These are phyloP conservation scores for Pristis pectinata DNA, from an alignment of 2,797 vertebrate genomes.

Conservation along the genomic window DNA sequence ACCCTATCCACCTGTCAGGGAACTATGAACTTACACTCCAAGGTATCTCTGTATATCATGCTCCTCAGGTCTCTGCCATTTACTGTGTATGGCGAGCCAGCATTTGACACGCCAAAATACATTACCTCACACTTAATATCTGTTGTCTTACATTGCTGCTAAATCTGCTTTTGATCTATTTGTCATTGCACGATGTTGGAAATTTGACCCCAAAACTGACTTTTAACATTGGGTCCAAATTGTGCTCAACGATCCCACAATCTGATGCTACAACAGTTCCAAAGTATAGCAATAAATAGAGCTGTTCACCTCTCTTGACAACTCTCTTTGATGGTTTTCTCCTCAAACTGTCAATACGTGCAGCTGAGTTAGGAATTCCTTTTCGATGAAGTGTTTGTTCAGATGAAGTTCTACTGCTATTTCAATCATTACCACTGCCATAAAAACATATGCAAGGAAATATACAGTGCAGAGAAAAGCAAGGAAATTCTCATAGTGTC, in stretches of 20 bases:
- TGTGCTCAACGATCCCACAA: neutral
- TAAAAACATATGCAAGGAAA: neutral
- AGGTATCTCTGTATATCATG: too few species aligned
- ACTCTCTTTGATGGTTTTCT: neutral
- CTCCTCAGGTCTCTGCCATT: too few species aligned
- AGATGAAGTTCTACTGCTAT: neutral
- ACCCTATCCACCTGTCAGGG: too few species aligned
- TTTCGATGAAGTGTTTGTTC: neutral
- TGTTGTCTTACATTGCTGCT: neutral
- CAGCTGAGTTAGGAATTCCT: neutral
- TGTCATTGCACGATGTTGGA: neutral
- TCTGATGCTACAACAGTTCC: neutral
- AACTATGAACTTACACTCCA: too few species aligned
- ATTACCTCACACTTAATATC: too few species aligned
- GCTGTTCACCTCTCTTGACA: neutral
- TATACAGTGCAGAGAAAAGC: neutral
- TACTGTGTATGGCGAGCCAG: too few species aligned
- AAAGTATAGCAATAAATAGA: neutral
- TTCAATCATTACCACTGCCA: neutral
- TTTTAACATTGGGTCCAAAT: neutral
- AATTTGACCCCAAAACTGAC: neutral
- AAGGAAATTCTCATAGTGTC: neutral
- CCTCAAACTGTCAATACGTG: neutral
- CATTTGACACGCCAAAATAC: too few species aligned
- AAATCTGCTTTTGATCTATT: too few species aligned